phyloP scores from a whole-genome alignment of 1,140 invertebrate genomes.

The Drosophila burlai region DNA sequence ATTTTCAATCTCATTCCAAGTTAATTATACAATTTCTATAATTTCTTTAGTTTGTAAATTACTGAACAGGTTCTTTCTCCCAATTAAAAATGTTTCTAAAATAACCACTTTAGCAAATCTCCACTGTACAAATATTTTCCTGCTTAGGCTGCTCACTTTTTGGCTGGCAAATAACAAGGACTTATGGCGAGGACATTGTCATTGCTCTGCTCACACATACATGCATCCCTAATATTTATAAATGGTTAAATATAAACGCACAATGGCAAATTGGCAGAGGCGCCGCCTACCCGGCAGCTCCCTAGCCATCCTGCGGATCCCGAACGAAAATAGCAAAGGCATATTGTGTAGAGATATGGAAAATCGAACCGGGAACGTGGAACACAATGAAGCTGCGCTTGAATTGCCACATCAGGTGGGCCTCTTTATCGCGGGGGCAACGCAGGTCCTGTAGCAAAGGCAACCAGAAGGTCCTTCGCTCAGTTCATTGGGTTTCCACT shows the following conservation, averaged over 20 bases:
- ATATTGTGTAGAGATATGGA: constrained; percentile 80
- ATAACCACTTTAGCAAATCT: not conserved
- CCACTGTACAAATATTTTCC: constrained; percentile 2
- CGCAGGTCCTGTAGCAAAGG: constrained; percentile 1
- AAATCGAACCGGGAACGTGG: constrained; percentile 58
- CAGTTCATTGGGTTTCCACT: constrained; percentile 77
- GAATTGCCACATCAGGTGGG: constrained; percentile 63
- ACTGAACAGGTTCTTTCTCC: not conserved
- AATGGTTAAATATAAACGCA: constrained; percentile 62
- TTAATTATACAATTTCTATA: no score
- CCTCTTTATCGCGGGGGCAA: constrained; percentile 21
- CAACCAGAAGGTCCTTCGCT: constrained; percentile 35
- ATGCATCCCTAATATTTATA: constrained; percentile 38
- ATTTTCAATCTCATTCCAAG: no score
- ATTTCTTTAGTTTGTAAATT: no score
- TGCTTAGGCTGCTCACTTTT: constrained; percentile 32
- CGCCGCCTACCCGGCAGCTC: not conserved
- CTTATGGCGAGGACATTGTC: constrained; percentile 46
- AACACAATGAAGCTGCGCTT: constrained; percentile 66
- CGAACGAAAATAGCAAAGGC: constrained; percentile 53
- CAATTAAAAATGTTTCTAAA: not conserved
- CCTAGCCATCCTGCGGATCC: constrained; percentile 17
- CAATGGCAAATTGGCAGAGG: constrained; percentile 45
- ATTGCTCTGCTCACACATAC: constrained; percentile 27
- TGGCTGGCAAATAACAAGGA: constrained; percentile 48